A percentile compares a stretch with the other conserved stretches of the same genome.
Evolutionary conservation across 2,113 vertebrate species (phyloP).

Genomic region (Ifrita kowaldi): DNA sequence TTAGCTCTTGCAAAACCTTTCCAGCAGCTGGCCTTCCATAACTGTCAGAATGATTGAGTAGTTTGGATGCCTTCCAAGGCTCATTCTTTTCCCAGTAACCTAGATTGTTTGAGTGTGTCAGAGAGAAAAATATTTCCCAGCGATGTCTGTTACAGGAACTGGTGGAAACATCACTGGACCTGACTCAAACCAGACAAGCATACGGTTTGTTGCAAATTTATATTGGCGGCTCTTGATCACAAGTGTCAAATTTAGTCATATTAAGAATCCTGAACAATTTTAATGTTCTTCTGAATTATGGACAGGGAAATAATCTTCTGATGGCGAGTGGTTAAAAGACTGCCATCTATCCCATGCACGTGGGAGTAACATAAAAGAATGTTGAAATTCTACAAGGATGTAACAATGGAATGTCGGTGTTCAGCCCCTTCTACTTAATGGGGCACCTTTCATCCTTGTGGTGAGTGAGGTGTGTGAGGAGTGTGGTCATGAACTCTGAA

Average conservation of each 20-base stretch:
- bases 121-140: neutral
- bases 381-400: neutral
- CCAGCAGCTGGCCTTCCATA: neutral
- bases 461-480: neutral
- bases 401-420: neutral
- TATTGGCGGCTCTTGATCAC: neutral
- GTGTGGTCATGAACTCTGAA: neutral
- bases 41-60: neutral
- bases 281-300: neutral
- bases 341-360: neutral
- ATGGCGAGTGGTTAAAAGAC: neutral
- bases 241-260: neutral
- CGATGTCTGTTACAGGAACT: neutral
- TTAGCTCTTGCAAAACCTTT: neutral
- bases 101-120: neutral
- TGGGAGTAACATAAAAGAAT: neutral
- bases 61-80: neutral
- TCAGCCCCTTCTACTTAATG: neutral
- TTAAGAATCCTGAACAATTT: neutral
- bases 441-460: neutral
- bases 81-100: slow-evolving; percentile 4
- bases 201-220: neutral
- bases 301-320: neutral
- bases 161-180: neutral
- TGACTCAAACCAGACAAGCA: neutral